Evolutionary conservation across 2,113 vertebrate genomes (phyloP).

Genomic region (Caretta caretta): DNA sequence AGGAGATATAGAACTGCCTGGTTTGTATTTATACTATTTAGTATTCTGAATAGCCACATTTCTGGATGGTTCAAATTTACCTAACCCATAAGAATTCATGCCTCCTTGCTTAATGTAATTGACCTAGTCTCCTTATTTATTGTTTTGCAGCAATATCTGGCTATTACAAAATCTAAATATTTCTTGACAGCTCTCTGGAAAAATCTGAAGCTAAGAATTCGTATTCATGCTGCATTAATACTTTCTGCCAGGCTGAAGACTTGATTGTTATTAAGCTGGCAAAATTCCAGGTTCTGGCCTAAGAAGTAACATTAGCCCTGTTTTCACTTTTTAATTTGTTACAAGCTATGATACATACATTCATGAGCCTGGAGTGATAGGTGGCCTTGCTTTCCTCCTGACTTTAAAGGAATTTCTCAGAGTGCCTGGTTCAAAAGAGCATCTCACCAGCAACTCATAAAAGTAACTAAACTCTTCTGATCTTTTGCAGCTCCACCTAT

Average conservation of each 20-base stretch:
- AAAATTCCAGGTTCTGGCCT: conserved; percentile 21
- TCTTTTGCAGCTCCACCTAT: not conserved
- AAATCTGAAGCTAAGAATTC: conserved; percentile 46
- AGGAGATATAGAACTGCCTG: not conserved
- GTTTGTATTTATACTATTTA: not conserved
- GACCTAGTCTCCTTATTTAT: not conserved
- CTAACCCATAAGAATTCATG: not conserved
- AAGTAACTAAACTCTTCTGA: not conserved
- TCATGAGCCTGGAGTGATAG: not conserved
- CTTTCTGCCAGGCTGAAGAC: conserved; percentile 35
- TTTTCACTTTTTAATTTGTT: conserved; percentile 5
- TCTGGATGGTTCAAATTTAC: conserved; percentile 10
- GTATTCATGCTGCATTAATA: conserved; percentile 28
- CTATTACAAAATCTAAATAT: conserved; percentile 28
- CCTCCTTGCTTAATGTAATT: not conserved
- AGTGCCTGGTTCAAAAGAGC: not conserved
- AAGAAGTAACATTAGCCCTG: conserved; percentile 19
- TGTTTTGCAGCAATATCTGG: not conserved
- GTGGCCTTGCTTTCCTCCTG: fast-evolving
- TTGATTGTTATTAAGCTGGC: conserved; percentile 58
- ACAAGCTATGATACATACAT: not conserved
- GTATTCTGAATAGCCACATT: not conserved
- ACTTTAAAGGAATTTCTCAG: not conserved
- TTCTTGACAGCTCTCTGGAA: conserved; percentile 21
- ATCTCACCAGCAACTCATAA: not conserved